phyloP scores from a whole-genome alignment of 64 coral and sea anemone genomes.

The Porites australiensis region DNA sequence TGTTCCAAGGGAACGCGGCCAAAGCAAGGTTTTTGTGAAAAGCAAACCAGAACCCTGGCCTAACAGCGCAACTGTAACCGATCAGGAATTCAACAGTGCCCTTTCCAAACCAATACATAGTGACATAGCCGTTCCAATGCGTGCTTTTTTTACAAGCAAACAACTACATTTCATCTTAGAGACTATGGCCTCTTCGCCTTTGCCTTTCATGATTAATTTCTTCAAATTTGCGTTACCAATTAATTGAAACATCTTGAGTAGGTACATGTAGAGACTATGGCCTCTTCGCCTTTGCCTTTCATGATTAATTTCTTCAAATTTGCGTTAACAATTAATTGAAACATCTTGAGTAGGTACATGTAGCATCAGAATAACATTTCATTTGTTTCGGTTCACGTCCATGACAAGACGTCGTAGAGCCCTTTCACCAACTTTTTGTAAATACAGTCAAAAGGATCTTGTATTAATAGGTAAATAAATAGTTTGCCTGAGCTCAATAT shows the following conservation, averaged over 20 bases:
- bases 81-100: slow-evolving; percentile 35
- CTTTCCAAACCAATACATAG: slow-evolving; percentile 8
- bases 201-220: background rate
- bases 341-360: background rate
- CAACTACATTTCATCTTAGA: background rate
- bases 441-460: background rate
- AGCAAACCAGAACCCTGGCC: slow-evolving; percentile 27
- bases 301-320: background rate
- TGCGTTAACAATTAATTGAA: background rate
- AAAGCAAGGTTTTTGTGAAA: slow-evolving; percentile 59
- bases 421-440: slow-evolving; percentile 1
- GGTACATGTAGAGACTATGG: background rate
- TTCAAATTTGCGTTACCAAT: background rate
- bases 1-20: slow-evolving; percentile 24
- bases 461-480: background rate
- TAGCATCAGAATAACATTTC: background rate
- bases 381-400: background rate
- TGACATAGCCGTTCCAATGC: slow-evolving; percentile 10
- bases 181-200: background rate
- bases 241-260: background rate
- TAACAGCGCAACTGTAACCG: background rate
- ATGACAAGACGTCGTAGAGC: background rate
- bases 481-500: background rate
- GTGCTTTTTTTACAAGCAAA: background rate
- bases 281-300: background rate